Percentiles rank a stretch among this genome's conserved stretches.
Conservation (phyloP, 35 echinoderm and acorn worm species). For the Nesometra sesokonis region DNA sequence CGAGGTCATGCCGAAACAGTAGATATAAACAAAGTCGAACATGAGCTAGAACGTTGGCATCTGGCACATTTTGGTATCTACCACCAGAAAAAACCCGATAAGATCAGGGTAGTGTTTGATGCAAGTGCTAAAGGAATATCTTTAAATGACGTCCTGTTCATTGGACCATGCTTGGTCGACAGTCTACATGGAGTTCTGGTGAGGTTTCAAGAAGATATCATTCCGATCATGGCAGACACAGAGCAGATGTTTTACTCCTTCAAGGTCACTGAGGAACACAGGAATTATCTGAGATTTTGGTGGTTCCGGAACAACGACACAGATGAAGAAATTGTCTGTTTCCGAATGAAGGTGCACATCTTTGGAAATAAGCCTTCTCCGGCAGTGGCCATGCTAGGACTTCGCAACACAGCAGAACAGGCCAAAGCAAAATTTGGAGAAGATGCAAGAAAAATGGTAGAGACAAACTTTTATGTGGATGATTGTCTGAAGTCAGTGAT, state of each 20-base stretch:
- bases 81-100: background rate
- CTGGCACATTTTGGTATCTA: background rate
- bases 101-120: conserved; percentile 8
- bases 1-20: background rate
- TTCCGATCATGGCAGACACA: background rate
- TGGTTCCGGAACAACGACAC: background rate
- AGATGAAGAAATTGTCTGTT: background rate
- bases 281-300: background rate
- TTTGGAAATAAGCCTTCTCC: background rate
- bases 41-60: background rate
- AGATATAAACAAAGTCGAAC: background rate
- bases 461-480: background rate
- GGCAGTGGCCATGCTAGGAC: background rate
- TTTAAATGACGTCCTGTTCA: background rate
- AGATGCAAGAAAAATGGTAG: background rate
- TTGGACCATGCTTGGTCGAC: background rate
- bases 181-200: background rate
- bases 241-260: conserved; percentile 9
- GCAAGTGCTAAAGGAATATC: conserved; percentile 1
- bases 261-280: background rate
- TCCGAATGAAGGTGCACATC: background rate
- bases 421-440: background rate
- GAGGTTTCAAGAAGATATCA: background rate
- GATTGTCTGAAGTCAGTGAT: background rate
- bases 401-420: background rate